Evolutionary conservation across 1,140 invertebrate genomes (phyloP).

Genomic region (Adoxophyes honmai): DNA sequence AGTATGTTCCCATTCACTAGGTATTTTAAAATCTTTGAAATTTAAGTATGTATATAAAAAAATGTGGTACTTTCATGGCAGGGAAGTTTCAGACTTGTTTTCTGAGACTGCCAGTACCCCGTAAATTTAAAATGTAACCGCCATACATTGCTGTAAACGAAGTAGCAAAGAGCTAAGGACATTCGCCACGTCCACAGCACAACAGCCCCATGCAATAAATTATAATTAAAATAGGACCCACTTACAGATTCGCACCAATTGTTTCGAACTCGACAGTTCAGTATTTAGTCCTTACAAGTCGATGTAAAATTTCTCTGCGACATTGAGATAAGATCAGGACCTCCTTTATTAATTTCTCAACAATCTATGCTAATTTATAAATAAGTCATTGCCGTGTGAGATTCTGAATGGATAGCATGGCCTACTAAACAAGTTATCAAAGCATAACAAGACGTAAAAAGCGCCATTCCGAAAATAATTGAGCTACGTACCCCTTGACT

Average conservation of each 20-base stretch:
- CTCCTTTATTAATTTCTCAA: neutral
- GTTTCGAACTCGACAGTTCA: neutral
- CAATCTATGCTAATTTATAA: constrained; percentile 2
- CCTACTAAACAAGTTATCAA: neutral
- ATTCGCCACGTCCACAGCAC: constrained; percentile 56
- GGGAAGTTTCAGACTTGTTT: neutral
- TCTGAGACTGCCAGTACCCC: neutral
- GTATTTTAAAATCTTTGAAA: neutral
- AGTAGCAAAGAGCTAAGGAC: constrained; percentile 58
- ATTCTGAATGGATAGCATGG: constrained; percentile 9
- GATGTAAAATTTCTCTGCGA: too few species aligned
- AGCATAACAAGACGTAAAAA: neutral
- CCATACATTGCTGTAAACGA: constrained; percentile 55
- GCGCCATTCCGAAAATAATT: constrained; percentile 11
- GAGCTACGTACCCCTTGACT: constrained; percentile 8
- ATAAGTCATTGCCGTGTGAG: constrained; percentile 12
- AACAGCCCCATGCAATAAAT: constrained; percentile 39
- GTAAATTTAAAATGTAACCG: too few species aligned
- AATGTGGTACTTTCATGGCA: neutral
- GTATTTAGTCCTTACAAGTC: too few species aligned
- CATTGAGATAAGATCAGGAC: neutral
- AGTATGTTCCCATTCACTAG: constrained; percentile 12
- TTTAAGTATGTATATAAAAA: neutral
- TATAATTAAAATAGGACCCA: constrained; percentile 18
- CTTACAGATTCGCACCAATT: neutral